Evolutionary conservation across 2,888 invertebrate genomes (phyloP), one percentile per base, ranked within the genome.

Genomic region (Lithosia quadra): DNA sequence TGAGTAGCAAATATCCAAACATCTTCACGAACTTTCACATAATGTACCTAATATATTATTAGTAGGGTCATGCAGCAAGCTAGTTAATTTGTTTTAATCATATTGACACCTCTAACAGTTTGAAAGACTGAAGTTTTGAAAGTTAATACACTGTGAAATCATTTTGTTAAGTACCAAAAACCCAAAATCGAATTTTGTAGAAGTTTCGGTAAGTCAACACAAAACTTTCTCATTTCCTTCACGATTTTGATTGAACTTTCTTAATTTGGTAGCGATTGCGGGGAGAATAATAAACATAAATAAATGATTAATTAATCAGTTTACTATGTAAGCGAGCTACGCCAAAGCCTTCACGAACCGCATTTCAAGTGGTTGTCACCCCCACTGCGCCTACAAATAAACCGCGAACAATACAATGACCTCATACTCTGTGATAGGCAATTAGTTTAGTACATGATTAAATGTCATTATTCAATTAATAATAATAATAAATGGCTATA

Each of bases 291-390:
- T 18, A n/a, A 28, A 58, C 18, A 58, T 58, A 58, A 58, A 58
- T 58, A 58, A 58, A 58, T 58, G 24, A 58, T 33, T 58, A 58
- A 58, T 49, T 58, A 58, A 58, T 58, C 57, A n/a, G 57, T 33
- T 8, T 28, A 58, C 28, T 58, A 28, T 18, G 57, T 58, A 58
- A 33, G 28, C 18, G 24, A 18, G 56, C 57, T 33, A 18, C 28
- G 28, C 18, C 7, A 18, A n/a, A n/a, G n/a, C 49, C n/a, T n/a
- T 49, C 49, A n/a, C 49, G 49, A 49, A 49, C 49, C 49, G 49
- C 49, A 49, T 49, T n/a, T 49, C 49, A 49, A 49, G 49, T 49
- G 49, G n/a, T 49, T 49, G n/a, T 49, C 49, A 49, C n/a, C 49
- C n/a, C n/a, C 49, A 49, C 49, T 49, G n/a, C 9, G n/a, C n/a